phyloP scores from a whole-genome alignment of 2,113 vertebrate genomes.

The Pachyramphus minor region DNA sequence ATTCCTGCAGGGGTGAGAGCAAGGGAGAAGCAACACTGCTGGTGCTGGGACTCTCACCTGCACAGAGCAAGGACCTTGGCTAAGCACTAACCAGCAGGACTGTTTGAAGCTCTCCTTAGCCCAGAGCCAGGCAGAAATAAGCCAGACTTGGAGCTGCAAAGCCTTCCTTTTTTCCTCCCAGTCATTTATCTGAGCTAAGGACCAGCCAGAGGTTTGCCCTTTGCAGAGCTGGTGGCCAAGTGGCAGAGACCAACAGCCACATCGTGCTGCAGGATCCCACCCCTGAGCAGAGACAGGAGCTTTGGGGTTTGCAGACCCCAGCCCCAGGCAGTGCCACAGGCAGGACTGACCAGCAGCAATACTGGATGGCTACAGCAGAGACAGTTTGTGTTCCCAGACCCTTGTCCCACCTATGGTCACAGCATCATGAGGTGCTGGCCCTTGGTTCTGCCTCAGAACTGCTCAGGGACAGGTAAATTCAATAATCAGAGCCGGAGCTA shows the following conservation, averaged over 20 bases:
- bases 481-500: neutral
- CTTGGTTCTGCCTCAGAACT: neutral
- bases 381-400: neutral
- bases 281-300: neutral
- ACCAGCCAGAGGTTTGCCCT: neutral
- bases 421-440: neutral
- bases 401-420: neutral
- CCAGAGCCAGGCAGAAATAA: neutral
- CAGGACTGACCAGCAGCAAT: neutral
- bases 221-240: neutral
- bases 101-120: neutral
- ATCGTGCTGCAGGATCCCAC: neutral
- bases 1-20: neutral
- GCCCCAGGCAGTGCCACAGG: accelerated
- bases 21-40: neutral
- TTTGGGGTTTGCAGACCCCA: neutral
- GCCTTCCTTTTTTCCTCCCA: neutral
- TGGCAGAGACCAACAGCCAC: neutral
- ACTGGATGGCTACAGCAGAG: neutral
- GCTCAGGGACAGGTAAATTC: neutral
- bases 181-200: neutral
- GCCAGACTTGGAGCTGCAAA: neutral
- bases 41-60: neutral
- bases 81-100: neutral
- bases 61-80: neutral